phyloP scores from a whole-genome alignment of 1,140 invertebrate species.

The Leptinotarsa lineolata region DNA sequence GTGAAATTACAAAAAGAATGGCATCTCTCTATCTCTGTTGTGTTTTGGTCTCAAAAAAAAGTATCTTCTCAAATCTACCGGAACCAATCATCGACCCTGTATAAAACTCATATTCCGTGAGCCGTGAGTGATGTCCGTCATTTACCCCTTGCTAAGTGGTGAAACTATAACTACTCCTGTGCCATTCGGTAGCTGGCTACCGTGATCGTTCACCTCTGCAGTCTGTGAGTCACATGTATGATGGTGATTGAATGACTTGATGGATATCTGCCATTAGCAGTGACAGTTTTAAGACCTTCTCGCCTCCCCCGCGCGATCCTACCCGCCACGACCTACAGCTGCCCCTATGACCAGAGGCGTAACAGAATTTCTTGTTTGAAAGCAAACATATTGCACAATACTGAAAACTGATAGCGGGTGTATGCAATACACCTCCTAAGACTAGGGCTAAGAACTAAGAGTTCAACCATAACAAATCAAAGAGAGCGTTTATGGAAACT shows the following conservation, averaged over 20 bases:
- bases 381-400: too few species aligned
- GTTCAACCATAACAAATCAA: too few species aligned
- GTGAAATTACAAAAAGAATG: too few species aligned
- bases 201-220: slow-evolving; percentile 25
- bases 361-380: background rate
- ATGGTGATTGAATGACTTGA: slow-evolving; percentile 55
- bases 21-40: too few species aligned
- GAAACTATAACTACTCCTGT: slow-evolving; percentile 17
- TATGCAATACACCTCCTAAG: too few species aligned
- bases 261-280: slow-evolving; percentile 56
- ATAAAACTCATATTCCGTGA: background rate
- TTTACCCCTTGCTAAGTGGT: slow-evolving; percentile 29
- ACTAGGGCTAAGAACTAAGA: too few species aligned
- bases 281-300: slow-evolving; percentile 56
- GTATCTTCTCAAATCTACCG: background rate
- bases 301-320: slow-evolving; percentile 42
- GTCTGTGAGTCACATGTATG: slow-evolving; percentile 50
- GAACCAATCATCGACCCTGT: background rate
- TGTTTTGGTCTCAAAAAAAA: too few species aligned
- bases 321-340: slow-evolving; percentile 34
- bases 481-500: too few species aligned
- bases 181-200: slow-evolving; percentile 15
- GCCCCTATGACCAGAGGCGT: slow-evolving; percentile 14
- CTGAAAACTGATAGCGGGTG: too few species aligned
- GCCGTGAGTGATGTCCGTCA: slow-evolving; percentile 21